phyloP scores from a whole-genome alignment of 2,113 vertebrate genomes.

The Etheostoma spectabile region DNA sequence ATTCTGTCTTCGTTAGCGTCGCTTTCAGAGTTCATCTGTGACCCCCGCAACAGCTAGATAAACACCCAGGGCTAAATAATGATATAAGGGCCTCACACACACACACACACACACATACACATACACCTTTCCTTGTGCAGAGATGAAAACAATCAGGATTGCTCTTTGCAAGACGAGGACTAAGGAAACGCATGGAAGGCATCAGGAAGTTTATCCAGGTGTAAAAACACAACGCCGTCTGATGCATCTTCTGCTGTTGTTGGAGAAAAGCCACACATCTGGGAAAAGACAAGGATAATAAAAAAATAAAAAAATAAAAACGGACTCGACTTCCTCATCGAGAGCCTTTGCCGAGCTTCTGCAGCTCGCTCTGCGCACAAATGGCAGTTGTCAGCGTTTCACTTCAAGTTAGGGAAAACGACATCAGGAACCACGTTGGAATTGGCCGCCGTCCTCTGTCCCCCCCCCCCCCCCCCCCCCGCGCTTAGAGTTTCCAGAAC shows the following conservation, averaged over 20 bases:
- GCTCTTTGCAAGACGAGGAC: neutral
- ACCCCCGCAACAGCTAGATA: constrained; percentile 24
- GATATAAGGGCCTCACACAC: constrained; percentile 18
- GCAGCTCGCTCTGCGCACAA: neutral
- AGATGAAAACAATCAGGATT: constrained; percentile 6
- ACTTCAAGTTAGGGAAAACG: constrained; percentile 37
- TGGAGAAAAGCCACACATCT: constrained; percentile 14
- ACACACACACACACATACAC: constrained; percentile 18
- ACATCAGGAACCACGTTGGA: constrained; percentile 32
- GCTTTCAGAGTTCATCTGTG: constrained; percentile 39
- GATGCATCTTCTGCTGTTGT: constrained; percentile 10
- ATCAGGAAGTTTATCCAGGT: constrained; percentile 38
- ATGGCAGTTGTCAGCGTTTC: constrained; percentile 36
- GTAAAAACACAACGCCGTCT: constrained; percentile 8
- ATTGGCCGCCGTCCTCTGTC: constrained; percentile 45
- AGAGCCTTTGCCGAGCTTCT: neutral
- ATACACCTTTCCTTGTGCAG: neutral
- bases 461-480: neutral
- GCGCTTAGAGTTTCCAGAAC: constrained; percentile 76
- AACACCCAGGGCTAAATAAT: constrained; percentile 43
- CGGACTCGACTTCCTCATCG: neutral
- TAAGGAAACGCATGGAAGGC: constrained; percentile 25
- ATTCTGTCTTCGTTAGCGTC: constrained; percentile 51
- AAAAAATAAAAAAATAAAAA: neutral
- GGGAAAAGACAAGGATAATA: neutral